phyloP scores from a whole-genome alignment of 2,113 vertebrate genomes.

The Amazona guildingii region DNA sequence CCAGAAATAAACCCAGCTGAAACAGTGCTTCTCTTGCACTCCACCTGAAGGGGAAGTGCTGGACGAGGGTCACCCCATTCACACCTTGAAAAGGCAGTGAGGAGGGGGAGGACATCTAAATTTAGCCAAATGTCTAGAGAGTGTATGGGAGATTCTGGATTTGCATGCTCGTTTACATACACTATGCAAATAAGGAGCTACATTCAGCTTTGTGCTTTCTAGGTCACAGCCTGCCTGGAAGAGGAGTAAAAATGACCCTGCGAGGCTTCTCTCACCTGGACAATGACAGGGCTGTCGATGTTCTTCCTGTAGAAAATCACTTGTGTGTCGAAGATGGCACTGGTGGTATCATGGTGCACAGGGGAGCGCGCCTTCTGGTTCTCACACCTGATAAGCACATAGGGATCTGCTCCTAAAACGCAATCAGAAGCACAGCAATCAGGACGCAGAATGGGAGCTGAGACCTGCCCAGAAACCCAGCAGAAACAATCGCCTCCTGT shows the following conservation, averaged over 20 bases:
- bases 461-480: background rate
- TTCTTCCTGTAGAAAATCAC: constrained; percentile 90
- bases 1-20: background rate
- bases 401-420: constrained; percentile 86
- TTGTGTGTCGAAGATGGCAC: constrained; percentile 81
- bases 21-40: background rate
- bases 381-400: constrained; percentile 88
- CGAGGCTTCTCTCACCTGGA: constrained; percentile 79
- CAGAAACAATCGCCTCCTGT: background rate
- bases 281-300: constrained; percentile 77
- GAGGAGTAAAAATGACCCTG: background rate
- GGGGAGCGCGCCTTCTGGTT: constrained; percentile 73
- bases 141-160: background rate
- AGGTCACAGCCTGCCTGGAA: constrained; percentile 32
- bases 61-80: background rate
- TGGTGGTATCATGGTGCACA: constrained; percentile 74
- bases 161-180: constrained; percentile 14
- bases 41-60: background rate
- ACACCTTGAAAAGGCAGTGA: background rate
- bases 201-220: constrained; percentile 39
- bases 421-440: background rate
- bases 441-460: background rate
- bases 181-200: background rate
- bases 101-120: background rate
- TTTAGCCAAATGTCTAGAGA: background rate